Evolutionary conservation across 2,797 vertebrate species (phyloP).

Genomic region (Phrynocephalus vlangalii): DNA sequence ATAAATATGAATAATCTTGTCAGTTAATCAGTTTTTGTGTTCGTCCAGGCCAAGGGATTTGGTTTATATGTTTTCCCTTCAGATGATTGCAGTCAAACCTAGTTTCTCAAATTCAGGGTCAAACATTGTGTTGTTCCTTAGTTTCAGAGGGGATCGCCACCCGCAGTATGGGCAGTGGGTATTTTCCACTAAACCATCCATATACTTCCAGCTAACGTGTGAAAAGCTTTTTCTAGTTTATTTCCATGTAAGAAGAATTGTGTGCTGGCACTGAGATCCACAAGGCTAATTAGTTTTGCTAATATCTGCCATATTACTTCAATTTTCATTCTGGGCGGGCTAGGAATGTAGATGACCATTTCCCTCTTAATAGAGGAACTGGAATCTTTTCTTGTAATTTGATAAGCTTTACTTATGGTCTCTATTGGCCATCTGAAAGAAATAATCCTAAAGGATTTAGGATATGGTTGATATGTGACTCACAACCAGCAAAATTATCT

Average conservation of each 20-base stretch:
- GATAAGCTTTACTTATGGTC: constrained; percentile 5
- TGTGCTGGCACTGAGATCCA: neutral
- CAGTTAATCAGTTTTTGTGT: neutral
- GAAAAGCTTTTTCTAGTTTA: neutral
- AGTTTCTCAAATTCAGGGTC: neutral
- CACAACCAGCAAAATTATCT: constrained; percentile 20
- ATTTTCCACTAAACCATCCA: neutral
- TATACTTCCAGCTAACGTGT: neutral
- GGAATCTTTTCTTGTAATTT: neutral
- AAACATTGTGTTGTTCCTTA: neutral
- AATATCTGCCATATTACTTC: neutral
- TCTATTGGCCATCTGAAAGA: constrained; percentile 11
- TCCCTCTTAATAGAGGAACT: neutral
- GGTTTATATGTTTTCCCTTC: neutral
- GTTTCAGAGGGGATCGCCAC: neutral
- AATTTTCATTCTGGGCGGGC: neutral
- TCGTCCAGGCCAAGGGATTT: neutral
- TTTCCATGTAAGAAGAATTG: neutral
- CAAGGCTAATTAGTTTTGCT: neutral
- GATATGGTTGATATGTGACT: constrained; percentile 25
- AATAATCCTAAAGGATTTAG: constrained; percentile 34
- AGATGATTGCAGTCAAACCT: neutral
- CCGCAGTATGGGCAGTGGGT: neutral
- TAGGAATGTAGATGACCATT: neutral
- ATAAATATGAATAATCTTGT: neutral